Evolutionary conservation across 2,797 vertebrate species (phyloP).

Genomic region (Galaxias olidus): DNA sequence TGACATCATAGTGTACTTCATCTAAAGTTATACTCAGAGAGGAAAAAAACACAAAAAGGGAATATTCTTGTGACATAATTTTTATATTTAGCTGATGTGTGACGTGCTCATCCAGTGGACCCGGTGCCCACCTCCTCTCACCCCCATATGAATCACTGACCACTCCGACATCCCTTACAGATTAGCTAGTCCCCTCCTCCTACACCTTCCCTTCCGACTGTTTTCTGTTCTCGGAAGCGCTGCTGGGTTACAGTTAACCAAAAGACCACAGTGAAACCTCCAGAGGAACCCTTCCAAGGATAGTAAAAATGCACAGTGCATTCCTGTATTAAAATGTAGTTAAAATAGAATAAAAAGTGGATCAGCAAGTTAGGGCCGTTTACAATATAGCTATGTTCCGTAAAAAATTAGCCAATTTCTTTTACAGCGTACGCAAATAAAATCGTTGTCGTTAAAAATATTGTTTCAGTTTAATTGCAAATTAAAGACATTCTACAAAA

Average conservation of each 20-base stretch:
- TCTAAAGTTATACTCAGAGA: background rate
- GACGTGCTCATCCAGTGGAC: slow-evolving; percentile 50
- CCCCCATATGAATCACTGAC: slow-evolving; percentile 60
- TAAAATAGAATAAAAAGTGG: no score
- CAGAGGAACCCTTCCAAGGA: slow-evolving; percentile 19
- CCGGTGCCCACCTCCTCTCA: slow-evolving; percentile 44
- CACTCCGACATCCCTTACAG: slow-evolving; percentile 34
- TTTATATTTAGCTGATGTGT: slow-evolving; percentile 50
- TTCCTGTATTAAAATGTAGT: no score
- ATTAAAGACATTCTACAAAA: no score
- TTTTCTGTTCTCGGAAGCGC: slow-evolving; percentile 52
- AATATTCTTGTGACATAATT: slow-evolving; percentile 37
- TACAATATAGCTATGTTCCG: no score
- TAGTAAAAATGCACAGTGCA: no score
- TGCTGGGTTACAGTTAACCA: slow-evolving; percentile 16
- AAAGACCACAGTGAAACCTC: slow-evolving; percentile 16
- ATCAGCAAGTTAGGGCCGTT: no score
- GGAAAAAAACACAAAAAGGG: slow-evolving; percentile 11
- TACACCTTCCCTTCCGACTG: slow-evolving; percentile 30
- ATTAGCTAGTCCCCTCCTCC: slow-evolving; percentile 35
- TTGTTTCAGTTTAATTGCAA: no score
- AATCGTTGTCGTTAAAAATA: no score
- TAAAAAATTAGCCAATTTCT: no score
- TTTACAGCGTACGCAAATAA: no score
- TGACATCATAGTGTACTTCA: background rate